phyloP scores from a whole-genome alignment of 2,113 vertebrate species.

The Platycercus adscitus region DNA sequence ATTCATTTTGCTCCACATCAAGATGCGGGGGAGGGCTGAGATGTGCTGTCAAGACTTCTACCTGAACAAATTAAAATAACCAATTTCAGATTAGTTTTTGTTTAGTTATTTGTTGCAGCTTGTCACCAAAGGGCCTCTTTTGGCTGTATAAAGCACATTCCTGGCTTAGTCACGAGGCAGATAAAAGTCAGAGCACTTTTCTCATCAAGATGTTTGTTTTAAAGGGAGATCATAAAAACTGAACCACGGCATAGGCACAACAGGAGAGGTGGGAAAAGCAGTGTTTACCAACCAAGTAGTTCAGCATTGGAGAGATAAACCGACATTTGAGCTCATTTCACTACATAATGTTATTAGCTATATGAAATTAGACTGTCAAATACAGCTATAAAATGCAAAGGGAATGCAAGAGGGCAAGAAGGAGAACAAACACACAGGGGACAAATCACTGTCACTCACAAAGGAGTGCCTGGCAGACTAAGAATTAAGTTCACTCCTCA shows the following conservation, averaged over 20 bases:
- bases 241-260: neutral
- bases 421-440: constrained; percentile 66
- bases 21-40: neutral
- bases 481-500: constrained; percentile 76
- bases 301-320: constrained; percentile 17
- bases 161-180: neutral
- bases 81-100: neutral
- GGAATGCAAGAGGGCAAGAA: constrained; percentile 56
- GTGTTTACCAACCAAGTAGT: constrained; percentile 50
- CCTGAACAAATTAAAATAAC: constrained; percentile 4
- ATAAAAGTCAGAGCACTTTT: neutral
- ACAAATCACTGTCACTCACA: constrained; percentile 79
- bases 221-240: neutral
- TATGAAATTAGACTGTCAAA: constrained; percentile 76
- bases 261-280: neutral
- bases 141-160: neutral
- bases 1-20: neutral
- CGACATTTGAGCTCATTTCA: constrained; percentile 58
- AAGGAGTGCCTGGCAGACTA: constrained; percentile 74
- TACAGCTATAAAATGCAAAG: constrained; percentile 58
- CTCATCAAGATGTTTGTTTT: constrained; percentile 9
- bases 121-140: neutral
- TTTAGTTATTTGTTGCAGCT: neutral
- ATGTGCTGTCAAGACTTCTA: neutral
- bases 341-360: constrained; percentile 70